Conservation (phyloP, 1,140 invertebrate genomes). For the Drosophila repleta region DNA sequence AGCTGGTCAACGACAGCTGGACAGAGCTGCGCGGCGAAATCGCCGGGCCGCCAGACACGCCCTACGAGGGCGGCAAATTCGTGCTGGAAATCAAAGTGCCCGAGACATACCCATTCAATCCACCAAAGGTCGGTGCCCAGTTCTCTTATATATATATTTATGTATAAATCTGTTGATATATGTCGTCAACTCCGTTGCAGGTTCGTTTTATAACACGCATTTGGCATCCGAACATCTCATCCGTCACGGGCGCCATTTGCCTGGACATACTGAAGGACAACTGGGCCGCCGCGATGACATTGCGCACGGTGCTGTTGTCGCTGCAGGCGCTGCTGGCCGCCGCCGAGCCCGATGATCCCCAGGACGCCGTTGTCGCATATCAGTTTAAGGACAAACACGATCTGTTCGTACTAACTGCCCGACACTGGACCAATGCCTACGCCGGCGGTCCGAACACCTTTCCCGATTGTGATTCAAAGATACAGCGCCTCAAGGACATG, state of each 20-base stretch:
- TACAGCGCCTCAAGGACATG: conserved; percentile 93
- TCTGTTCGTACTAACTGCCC: conserved; percentile 95
- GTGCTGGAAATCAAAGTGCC: conserved; percentile 98
- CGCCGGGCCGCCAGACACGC: conserved; percentile 96
- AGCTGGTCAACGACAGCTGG: conserved; percentile 95
- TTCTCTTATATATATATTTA: background rate
- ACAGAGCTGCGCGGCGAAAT: conserved; percentile 96
- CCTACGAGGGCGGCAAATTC: conserved; percentile 98
- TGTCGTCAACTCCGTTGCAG: conserved; percentile 84
- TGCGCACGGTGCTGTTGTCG: conserved; percentile 97
- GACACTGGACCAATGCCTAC: conserved; percentile 97
- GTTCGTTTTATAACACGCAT: conserved; percentile 98
- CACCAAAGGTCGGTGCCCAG: conserved; percentile 91
- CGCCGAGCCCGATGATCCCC: conserved; percentile 98
- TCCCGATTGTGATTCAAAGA: conserved; percentile 92
- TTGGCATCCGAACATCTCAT: conserved; percentile 99
- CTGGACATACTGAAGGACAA: conserved; percentile 99
- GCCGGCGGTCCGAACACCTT: conserved; percentile 92
- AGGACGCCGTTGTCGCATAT: conserved; percentile 98
- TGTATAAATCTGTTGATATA: no score
- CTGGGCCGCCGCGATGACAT: conserved; percentile 99
- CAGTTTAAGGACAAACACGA: conserved; percentile 96
- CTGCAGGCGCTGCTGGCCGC: conserved; percentile 96
- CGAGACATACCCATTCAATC: conserved; percentile 99
- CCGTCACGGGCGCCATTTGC: conserved; percentile 99